Conservation (phyloP, 92 coral and sea anemone genomes). For the Desmophyllum pertusum region DNA sequence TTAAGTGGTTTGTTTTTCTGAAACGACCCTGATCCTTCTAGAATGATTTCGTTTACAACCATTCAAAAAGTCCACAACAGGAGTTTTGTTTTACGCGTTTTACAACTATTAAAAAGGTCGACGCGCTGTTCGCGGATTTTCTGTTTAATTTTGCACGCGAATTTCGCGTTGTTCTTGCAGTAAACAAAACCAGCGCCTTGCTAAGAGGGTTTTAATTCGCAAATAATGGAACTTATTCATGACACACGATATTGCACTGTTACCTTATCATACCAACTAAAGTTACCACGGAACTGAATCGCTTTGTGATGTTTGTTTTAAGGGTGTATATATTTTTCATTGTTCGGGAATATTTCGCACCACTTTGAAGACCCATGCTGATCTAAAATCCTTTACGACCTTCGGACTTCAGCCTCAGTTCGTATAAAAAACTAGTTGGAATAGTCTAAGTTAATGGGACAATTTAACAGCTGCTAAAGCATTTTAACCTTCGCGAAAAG, state of each 20-base stretch:
- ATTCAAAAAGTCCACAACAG: not conserved
- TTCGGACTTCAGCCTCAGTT: no score
- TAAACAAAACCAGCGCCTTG: conserved; percentile 18
- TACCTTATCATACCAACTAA: not conserved
- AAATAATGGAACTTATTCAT: conserved; percentile 1
- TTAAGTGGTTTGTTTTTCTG: conserved; percentile 24
- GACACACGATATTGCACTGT: conserved; percentile 3
- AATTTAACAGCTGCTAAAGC: no score
- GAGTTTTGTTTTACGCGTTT: not conserved
- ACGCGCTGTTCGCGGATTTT: not conserved
- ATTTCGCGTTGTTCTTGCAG: conserved; percentile 6
- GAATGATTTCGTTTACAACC: not conserved
- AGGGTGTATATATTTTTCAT: not conserved
- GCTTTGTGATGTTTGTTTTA: not conserved
- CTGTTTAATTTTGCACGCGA: not conserved
- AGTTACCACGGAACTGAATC: not conserved
- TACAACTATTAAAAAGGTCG: not conserved
- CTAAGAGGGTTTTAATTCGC: not conserved
- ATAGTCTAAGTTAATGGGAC: no score
- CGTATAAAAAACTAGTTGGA: no score
- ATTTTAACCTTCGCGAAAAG: no score
- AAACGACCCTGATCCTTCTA: not conserved
- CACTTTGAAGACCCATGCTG: not conserved
- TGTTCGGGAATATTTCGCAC: not conserved
- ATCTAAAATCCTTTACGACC: not conserved